Evolutionary conservation across 2,797 vertebrate species (phyloP), one percentile per base, ranked within the genome.

Genomic region (Ambastaia sidthimunki): DNA sequence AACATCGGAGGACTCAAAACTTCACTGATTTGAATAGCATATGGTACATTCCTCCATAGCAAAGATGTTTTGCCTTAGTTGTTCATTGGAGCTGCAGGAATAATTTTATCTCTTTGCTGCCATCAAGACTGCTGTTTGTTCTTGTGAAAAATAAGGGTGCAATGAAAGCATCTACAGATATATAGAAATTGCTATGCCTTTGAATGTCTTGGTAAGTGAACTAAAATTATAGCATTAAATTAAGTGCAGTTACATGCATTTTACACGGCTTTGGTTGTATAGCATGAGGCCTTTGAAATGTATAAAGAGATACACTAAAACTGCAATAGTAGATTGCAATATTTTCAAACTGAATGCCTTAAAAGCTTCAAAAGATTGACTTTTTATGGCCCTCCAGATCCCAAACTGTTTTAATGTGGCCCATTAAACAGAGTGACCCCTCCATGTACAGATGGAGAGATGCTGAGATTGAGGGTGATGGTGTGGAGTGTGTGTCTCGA

Each of bases 401-500:
- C 13, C 31, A 7, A 54, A 41, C 21, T 7, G 1, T 71, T 71
- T 21, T 16, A 52, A 65, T 31, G 19, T 44, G 54, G 37, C 34
- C 23, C 50, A 57, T 31, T 34, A 62, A n/a, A 47, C 25, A 23
- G 31, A n/a, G 48, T n/a, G 23, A 54, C 60, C 34, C n/a, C 7
- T 2, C 6, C 6, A 48, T 12, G n/a, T 18, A 19, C 10, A 4
- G 23, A 70, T 70, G 44, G 28, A 55, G 41, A 74, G 70, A 60
- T 55, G 55, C 55, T 28, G 28, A 28, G 28, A 28, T 28, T 2
- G 28, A 28, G 50, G 34, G n/a, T 60, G 65, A 63, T 37, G 7
- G 16, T 74, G 16, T 76, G 21, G 71, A 5, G 77, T 80, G 69
- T 28, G 28, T 89, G 85, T 87, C 78, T 76, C 74, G 80, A 80